phyloP scores from a whole-genome alignment of 2,113 vertebrate species.

The Cromileptes altivelis region DNA sequence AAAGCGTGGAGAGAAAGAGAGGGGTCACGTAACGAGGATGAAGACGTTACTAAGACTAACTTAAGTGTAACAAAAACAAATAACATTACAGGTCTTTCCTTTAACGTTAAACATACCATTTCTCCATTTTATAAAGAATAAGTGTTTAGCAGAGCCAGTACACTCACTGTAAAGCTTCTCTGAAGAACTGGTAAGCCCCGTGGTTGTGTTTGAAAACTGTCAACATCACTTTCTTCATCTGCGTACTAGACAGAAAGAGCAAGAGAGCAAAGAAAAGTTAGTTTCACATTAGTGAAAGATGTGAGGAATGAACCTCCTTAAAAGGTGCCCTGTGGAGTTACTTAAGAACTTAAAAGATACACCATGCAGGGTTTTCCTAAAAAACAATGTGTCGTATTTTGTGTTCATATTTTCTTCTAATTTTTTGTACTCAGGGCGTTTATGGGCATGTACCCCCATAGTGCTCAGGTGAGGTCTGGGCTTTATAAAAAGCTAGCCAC shows the following conservation, averaged over 20 bases:
- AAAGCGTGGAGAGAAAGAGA: not conserved
- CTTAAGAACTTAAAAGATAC: too few relatives aligned
- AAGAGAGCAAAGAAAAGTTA: not conserved
- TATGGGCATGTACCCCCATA: too few relatives aligned
- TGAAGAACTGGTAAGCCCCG: constrained; percentile 96
- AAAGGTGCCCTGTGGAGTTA: too few relatives aligned
- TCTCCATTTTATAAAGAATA: too few relatives aligned
- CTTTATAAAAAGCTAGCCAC: too few relatives aligned
- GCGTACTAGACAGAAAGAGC: constrained; percentile 84
- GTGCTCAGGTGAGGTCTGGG: too few relatives aligned
- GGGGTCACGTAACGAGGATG: not conserved
- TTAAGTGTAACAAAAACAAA: not conserved
- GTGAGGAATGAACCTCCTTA: not conserved
- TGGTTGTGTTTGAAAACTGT: constrained; percentile 97
- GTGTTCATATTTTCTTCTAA: too few relatives aligned
- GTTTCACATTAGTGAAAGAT: not conserved
- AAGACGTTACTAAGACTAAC: not conserved
- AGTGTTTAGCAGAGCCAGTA: not conserved
- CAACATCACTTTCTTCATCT: constrained; percentile 98
- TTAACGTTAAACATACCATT: not conserved
- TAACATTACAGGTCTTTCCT: not conserved
- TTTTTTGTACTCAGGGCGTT: too few relatives aligned
- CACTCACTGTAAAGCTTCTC: constrained; percentile 95
- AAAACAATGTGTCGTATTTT: too few relatives aligned
- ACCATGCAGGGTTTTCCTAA: too few relatives aligned